phyloP scores from a whole-genome alignment of 2,888 invertebrate species.

The Lypha dubia region DNA sequence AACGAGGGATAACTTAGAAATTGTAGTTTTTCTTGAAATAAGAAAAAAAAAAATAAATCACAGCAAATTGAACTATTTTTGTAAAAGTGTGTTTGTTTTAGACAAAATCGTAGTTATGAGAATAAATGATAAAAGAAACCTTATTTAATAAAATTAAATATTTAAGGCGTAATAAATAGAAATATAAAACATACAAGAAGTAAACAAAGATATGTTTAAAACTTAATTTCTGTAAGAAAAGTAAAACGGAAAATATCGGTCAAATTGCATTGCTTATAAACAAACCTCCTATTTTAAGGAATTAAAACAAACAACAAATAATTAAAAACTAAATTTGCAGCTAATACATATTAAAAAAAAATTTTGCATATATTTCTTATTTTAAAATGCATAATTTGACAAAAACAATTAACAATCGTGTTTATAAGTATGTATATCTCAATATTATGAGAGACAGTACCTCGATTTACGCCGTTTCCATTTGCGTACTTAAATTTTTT shows the following conservation, averaged over 20 bases:
- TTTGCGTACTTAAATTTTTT: too few relatives aligned
- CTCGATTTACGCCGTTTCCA: too few relatives aligned
- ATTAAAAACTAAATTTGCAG: neutral
- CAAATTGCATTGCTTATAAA: neutral
- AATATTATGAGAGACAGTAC: too few relatives aligned
- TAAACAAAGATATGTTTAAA: neutral
- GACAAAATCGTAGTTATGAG: slow-evolving; percentile 58
- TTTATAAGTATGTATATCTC: too few relatives aligned
- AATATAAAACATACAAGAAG: slow-evolving; percentile 14
- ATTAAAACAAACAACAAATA: neutral
- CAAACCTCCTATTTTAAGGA: neutral
- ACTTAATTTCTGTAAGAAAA: neutral
- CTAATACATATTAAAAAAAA: neutral
- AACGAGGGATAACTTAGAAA: neutral
- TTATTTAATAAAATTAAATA: slow-evolving; percentile 32
- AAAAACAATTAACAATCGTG: too few relatives aligned
- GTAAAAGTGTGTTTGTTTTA: slow-evolving; percentile 71
- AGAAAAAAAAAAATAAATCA: slow-evolving; percentile 24
- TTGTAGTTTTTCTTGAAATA: neutral
- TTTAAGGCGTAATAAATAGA: slow-evolving; percentile 6
- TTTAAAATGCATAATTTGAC: too few relatives aligned
- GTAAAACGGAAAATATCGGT: neutral
- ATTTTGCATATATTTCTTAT: too few relatives aligned
- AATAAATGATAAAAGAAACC: slow-evolving; percentile 32
- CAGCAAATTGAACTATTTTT: slow-evolving; percentile 68